Base-by-base conservation (phyloP, 1,140 invertebrate species). In the Nomia melanderi region DNA sequence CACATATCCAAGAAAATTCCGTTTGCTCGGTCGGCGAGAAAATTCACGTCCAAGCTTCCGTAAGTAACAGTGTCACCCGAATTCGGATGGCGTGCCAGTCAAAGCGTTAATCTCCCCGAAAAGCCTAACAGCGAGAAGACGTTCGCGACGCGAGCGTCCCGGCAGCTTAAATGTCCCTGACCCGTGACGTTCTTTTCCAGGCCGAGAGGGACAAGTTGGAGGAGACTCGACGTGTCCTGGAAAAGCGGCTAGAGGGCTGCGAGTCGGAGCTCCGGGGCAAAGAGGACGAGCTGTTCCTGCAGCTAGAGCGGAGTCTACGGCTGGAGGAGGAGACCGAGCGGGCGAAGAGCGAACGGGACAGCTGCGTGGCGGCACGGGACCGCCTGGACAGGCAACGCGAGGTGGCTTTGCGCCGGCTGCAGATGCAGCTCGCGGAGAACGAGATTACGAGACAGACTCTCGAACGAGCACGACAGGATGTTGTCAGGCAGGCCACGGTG, bases 241-340 rank as follows among this genome's bases (percentile, higher is more conserved):
- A 94, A 33, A 91, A 88, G 78, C 88, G 92, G 64, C 81, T 95
- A 44, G 93, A 94, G 81, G 91, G 90, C 17, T 93, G 93, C 78
- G 94, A 95, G 62, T 79, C 91, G 8, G 92, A 94, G 47, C 85
- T 95, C 6, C 92, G 92, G 36, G 93, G 94, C 72, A 95, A 94
- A 82, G 94, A 95, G 82, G 94, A 94, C 73, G 94, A 95, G 78
- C 91, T 95, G 29, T 95, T 95, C 82, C 78, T 94, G 2, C 94
- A 95, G 75, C 87, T 95, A 44, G 94, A 95, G 83, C 90, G 93
- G 53, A 93, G 93, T 41, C 90, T 95, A 8, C 92, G 93, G 36
- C 87, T 95, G 39, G 94, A 95, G 79, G 94, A 95, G 77, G 94
- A 95, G 78, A 93, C 93, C 65, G 94, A 94, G 78, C 91, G 86